These are phyloP conservation scores for Diachasma alloeum DNA, from an alignment of 1,140 invertebrate genomes.

Conservation along the genomic window DNA sequence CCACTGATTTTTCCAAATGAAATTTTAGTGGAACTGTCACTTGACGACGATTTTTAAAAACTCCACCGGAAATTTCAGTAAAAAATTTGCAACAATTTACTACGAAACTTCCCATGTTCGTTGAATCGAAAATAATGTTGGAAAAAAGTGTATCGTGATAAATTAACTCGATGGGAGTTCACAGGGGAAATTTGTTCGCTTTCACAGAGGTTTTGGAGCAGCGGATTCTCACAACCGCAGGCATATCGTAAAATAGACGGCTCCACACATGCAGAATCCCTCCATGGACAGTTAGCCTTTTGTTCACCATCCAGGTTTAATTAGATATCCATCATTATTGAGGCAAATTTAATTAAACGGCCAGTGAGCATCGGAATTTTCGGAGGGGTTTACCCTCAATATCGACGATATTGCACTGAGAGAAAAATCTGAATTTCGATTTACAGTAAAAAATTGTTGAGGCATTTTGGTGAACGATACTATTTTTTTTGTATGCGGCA, in stretches of 20 bases:
- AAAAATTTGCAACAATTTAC: too few species aligned
- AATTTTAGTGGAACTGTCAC: too few species aligned
- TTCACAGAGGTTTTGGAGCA: background rate
- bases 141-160: background rate
- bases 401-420: too few species aligned
- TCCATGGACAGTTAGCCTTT: background rate
- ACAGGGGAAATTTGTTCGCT: background rate
- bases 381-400: background rate
- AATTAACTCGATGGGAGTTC: background rate
- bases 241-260: background rate
- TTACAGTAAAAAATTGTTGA: too few species aligned
- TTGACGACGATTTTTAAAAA: too few species aligned
- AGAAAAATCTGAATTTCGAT: too few species aligned
- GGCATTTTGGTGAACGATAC: too few species aligned
- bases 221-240: background rate
- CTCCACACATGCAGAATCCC: background rate
- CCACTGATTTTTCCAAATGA: too few species aligned
- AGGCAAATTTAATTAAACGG: constrained; percentile 23
- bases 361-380: constrained; percentile 7
- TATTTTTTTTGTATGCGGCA: too few species aligned
- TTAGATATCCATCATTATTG: constrained; percentile 23
- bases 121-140: too few species aligned
- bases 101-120: too few species aligned
- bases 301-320: background rate
- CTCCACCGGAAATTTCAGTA: too few species aligned